Evolutionary conservation across 2,797 vertebrate species (phyloP).

Genomic region (Sparidentex hasta): DNA sequence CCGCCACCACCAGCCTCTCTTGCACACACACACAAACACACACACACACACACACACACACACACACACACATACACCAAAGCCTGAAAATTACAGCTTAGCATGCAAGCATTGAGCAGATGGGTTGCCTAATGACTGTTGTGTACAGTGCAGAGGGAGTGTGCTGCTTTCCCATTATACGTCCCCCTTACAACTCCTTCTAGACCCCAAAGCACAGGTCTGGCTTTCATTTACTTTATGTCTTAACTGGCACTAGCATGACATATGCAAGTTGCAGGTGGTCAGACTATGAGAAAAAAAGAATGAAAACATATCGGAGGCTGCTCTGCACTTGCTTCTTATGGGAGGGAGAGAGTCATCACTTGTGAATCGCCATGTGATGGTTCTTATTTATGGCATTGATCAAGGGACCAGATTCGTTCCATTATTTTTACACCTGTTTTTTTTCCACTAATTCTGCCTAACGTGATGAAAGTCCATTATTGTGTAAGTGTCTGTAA

Average conservation of each 20-base stretch:
- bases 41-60: constrained; percentile 45
- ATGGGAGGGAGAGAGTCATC: constrained; percentile 35
- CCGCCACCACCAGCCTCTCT: constrained; percentile 72
- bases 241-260: constrained; percentile 80
- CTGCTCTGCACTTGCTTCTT: constrained; percentile 61
- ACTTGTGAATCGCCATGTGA: constrained; percentile 42
- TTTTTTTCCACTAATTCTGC: constrained; percentile 28
- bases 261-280: constrained; percentile 81
- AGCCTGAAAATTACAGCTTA: constrained; percentile 89
- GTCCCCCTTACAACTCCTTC: constrained; percentile 65
- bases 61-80: constrained; percentile 82
- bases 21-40: constrained; percentile 44
- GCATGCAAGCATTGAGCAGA: constrained; percentile 89
- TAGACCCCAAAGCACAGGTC: constrained; percentile 75
- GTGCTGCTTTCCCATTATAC: constrained; percentile 80
- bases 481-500: constrained; percentile 40
- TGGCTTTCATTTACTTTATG: constrained; percentile 84
- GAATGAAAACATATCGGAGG: constrained; percentile 52
- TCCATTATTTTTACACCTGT: constrained; percentile 35
- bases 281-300: constrained; percentile 61
- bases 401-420: constrained; percentile 28
- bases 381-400: constrained; percentile 28
- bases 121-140: constrained; percentile 88
- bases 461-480: constrained; percentile 43
- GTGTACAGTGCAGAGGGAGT: constrained; percentile 85